A percentile compares a stretch with the other conserved stretches of the same genome.
Evolutionary conservation across 2,888 invertebrate species (phyloP).

Genomic region (Tachystola acroxantha): DNA sequence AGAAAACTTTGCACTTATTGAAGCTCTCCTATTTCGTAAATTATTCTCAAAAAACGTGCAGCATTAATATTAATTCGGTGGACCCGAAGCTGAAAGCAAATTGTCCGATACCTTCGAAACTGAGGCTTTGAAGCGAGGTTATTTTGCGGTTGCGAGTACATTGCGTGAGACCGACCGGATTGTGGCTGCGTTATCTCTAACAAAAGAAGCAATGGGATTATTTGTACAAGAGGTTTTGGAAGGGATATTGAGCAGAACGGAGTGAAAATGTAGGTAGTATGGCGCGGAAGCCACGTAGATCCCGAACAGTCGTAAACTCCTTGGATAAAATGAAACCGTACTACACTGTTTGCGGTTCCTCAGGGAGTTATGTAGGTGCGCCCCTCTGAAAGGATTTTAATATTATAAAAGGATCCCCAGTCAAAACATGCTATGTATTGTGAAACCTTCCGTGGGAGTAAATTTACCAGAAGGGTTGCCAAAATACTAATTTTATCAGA

Average conservation of each 20-base stretch:
- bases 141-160: not conserved
- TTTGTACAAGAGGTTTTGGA: not conserved
- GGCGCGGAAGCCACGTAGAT: conserved; percentile 18
- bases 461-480: conserved; percentile 14
- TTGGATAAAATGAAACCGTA: conserved; percentile 23
- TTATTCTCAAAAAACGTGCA: conserved; percentile 17
- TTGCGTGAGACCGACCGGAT: not conserved
- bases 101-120: conserved; percentile 1
- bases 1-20: conserved; percentile 16
- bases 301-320: conserved; percentile 24
- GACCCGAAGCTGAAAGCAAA: conserved; percentile 12
- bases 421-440: conserved; percentile 19
- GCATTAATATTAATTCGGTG: conserved; percentile 21
- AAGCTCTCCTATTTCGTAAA: conserved; percentile 7
- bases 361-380: conserved; percentile 20
- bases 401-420: conserved; percentile 26
- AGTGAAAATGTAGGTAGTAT: conserved; percentile 1
- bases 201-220: conserved; percentile 2
- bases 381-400: conserved; percentile 29
- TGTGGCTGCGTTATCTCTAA: not conserved
- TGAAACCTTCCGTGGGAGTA: conserved; percentile 13
- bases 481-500: conserved; percentile 14
- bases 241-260: not conserved
- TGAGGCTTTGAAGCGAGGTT: not conserved
- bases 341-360: conserved; percentile 20